Evolutionary conservation across 2,797 vertebrate genomes (phyloP).

Genomic region (Phylloscopus collybita): DNA sequence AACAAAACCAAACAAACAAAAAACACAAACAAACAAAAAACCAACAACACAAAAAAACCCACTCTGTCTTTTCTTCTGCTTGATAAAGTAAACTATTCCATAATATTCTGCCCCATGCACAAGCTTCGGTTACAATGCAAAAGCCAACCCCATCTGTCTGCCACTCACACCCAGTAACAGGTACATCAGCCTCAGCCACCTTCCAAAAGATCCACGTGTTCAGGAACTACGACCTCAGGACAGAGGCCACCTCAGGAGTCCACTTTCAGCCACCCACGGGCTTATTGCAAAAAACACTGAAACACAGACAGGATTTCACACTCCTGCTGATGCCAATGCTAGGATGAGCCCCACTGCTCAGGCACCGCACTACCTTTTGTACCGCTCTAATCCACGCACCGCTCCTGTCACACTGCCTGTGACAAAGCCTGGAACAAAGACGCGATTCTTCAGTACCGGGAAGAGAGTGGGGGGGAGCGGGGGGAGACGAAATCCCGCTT

Average conservation of each 20-base stretch:
- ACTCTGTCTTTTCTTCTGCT: neutral
- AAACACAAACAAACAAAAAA: no score
- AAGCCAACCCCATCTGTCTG: neutral
- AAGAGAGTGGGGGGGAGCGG: neutral
- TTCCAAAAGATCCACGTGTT: neutral
- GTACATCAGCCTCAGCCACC: neutral
- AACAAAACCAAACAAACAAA: no score
- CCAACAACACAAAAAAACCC: no score
- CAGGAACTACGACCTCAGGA: neutral
- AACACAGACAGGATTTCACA: neutral
- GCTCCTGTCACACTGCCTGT: rapidly evolving
- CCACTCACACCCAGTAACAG: neutral
- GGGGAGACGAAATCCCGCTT: neutral
- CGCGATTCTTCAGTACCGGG: neutral
- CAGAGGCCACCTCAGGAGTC: neutral
- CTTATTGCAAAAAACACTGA: neutral
- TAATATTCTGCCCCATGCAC: neutral
- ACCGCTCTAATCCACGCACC: neutral
- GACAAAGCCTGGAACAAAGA: constrained; percentile 13
- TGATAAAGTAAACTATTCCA: neutral
- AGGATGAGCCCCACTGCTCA: neutral
- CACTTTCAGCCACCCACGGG: neutral
- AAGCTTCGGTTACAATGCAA: rapidly evolving
- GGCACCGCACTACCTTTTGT: neutral
- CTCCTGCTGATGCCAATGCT: rapidly evolving